Evolutionary conservation across 2,888 invertebrate species (phyloP), one percentile per base, ranked within the genome.

Genomic region (Neoitamus cyanurus): DNA sequence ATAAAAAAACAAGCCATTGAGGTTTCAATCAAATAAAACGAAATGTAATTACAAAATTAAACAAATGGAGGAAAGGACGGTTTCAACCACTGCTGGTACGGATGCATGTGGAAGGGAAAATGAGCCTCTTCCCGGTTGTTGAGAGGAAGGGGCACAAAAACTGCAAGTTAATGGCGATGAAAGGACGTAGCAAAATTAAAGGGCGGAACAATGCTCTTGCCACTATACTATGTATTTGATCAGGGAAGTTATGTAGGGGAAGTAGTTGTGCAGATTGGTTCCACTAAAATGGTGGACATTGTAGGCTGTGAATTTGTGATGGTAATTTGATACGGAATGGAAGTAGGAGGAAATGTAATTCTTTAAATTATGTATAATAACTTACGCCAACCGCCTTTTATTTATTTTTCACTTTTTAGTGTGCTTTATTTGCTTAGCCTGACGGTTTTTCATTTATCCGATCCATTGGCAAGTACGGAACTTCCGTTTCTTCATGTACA

Each of bases 1-100:
- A 58, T 58, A 83, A 42, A 83, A 83, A 83, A 83, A 13, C 69
- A 20, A 83, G 15, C 87, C 86, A 86, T 87, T 86, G 86, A 87
- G 86, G 86, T 87, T 85, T 87, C 87, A 86, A 87, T 87, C 86
- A 86, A 87, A 86, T 83, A 86, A 85, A 87, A 86, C 85, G 86
- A 87, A 86, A 85, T 86, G 86, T 87, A 87, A 86, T 86, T 87
- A 87, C 86, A 87, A 87, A 86, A 83, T 83, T 83, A 83, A 83
- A 83, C 83, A 83, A 83, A 83, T 72, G 37, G 30, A 42, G 72
- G 70, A 83, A 72, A 83, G 72, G 83, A 48, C 58, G 28, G 58
- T 13, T 58, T 25, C n/a, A 70, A 30, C 58, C 58, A 15, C 4
- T 13, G 46, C 78, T 46, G 4, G 11, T 20, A 48, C 48, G 34